Evolutionary conservation across 2,113 vertebrate species (phyloP), one percentile per base, ranked within the genome.

Genomic region (Neotoma lepida): DNA sequence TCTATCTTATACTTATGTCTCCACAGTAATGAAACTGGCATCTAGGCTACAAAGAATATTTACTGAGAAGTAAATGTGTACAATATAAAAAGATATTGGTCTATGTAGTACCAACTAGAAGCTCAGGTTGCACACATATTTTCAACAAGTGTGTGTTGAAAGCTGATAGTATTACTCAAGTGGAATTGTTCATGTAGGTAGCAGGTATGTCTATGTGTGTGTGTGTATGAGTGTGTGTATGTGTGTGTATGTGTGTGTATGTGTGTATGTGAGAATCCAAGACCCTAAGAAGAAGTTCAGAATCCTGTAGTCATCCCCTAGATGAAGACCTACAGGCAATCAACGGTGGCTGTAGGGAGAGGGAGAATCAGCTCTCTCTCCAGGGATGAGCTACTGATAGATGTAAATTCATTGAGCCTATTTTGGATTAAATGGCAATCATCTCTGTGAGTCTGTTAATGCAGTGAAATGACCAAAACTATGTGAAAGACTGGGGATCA

Each of bases 1-100:
- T 97, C 95, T 96, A 98, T 96, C 95, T 94, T 98, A 95, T 96
- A 97, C 96, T 98, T 97, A 95, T 89, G 95, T 98, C 96, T 98
- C 98, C 92, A 95, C 92, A 98, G 98, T 98, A 98, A 98, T 97
- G 95, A 95, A 97, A 94, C 28, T 96, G 93, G 78, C 41, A 85
- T 97, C 96, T 95, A 96, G 41, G 56, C 51, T 35, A 95, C 35
- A 84, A 87, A 86, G 95, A 56, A 10, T 97, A 86, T 78, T 91
- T 70, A 76, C 26, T 91, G 91, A 64, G 88, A 98, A 96, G 86
- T 73, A 97, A 95, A 97, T 82, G 20, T 70, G 46, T 51, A 88
- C 35, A 54, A 95, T 93, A 93, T 91, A 94, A 41, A 97, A 66
- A 20, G 95, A 94, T 96, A 94, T 95, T 93, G 14, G 49, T 39